Percentiles rank a stretch among this genome's conserved stretches.
These are phyloP conservation scores for Anoura caudifer DNA, from an alignment of 2,113 vertebrate genomes.

Conservation along the genomic window DNA sequence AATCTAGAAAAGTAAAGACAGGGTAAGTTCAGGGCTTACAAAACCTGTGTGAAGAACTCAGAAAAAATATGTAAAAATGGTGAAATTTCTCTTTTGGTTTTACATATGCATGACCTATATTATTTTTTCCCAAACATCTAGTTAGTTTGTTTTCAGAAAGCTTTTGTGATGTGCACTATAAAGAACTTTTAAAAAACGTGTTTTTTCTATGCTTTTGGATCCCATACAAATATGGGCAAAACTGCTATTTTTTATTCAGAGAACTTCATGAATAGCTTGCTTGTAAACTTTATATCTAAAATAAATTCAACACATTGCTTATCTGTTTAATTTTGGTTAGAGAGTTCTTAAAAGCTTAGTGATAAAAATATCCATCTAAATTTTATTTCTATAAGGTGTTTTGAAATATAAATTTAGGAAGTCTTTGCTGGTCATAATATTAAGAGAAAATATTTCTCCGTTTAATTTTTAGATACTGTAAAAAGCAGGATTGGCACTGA, in stretches of 20 bases:
- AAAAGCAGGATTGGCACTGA: slow-evolving; percentile 58
- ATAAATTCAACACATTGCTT: not conserved
- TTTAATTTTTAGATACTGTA: slow-evolving; percentile 66
- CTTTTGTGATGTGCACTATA: not conserved
- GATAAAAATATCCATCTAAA: not conserved
- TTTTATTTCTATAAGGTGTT: slow-evolving; percentile 35
- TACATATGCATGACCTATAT: not conserved
- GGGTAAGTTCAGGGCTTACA: not conserved
- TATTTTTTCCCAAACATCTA: not conserved
- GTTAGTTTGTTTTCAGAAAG: not conserved
- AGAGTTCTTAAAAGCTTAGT: not conserved
- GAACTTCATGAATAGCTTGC: not conserved
- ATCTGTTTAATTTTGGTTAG: not conserved
- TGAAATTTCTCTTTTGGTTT: not conserved
- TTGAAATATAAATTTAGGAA: slow-evolving; percentile 66
- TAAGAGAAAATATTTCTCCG: slow-evolving; percentile 4
- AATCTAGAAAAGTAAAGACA: not conserved
- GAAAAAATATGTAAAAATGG: not conserved
- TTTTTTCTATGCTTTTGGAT: not conserved
- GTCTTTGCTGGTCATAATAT: slow-evolving; percentile 43
- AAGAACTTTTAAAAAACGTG: not conserved
- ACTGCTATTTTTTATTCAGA: not conserved
- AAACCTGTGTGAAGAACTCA: not conserved
- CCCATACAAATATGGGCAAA: not conserved
- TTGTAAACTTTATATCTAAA: not conserved